Percentiles rank a stretch among this genome's conserved stretches.
These are phyloP conservation scores for Myiotriccus ornatus DNA, from an alignment of 2,797 vertebrate species.

Conservation along the genomic window DNA sequence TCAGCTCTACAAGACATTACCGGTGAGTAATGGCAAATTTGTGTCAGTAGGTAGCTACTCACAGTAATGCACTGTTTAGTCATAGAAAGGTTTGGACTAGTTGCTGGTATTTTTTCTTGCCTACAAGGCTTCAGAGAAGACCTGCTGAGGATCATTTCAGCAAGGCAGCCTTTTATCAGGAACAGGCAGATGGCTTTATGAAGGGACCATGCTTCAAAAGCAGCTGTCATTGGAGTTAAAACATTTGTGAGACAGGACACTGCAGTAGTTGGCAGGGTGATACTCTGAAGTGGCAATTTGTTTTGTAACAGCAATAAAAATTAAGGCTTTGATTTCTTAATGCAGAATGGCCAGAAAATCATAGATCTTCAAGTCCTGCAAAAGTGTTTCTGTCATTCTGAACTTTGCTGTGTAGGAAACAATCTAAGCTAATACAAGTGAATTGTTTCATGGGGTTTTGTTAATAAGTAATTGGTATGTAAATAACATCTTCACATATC, in stretches of 20 bases:
- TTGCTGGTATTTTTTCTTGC: neutral
- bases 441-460: neutral
- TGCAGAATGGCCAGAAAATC: neutral
- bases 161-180: neutral
- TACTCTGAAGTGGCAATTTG: neutral
- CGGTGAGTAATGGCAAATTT: conserved; percentile 77
- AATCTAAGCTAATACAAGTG: neutral
- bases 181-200: neutral
- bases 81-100: neutral
- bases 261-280: neutral
- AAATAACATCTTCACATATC: neutral
- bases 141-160: neutral
- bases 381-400: neutral
- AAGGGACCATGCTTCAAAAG: neutral
- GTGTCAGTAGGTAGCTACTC: neutral
- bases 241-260: neutral
- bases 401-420: neutral
- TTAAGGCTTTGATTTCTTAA: neutral
- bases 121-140: neutral
- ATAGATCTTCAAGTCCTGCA: neutral
- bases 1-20: conserved; percentile 80
- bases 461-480: neutral
- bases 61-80: accelerated
- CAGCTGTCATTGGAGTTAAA: neutral
- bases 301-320: neutral